Conservation (phyloP, 1,140 invertebrate genomes). For the Helicorthomorpha holstii region DNA sequence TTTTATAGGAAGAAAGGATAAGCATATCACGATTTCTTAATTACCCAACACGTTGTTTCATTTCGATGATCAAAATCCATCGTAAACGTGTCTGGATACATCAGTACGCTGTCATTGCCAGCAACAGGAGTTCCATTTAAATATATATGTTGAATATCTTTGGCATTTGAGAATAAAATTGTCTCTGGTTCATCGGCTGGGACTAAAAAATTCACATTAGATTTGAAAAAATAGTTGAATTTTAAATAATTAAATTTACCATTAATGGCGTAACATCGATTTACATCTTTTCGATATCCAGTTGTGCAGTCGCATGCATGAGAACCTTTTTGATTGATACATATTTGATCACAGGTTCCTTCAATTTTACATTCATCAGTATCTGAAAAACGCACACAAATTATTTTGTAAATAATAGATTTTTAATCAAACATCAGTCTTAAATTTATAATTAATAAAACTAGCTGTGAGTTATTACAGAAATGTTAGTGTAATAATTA, state of each 20-base stretch:
- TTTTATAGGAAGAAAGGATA: background rate
- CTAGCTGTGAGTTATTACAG: too few relatives aligned
- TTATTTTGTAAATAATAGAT: slow-evolving; percentile 21
- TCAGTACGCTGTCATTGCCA: slow-evolving; percentile 18
- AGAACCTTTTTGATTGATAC: slow-evolving; percentile 48
- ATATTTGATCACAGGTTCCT: slow-evolving; percentile 60
- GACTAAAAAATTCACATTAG: slow-evolving; percentile 22
- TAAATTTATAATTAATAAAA: too few relatives aligned
- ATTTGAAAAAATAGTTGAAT: background rate
- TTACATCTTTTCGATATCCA: slow-evolving; percentile 41
- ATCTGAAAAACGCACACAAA: slow-evolving; percentile 34
- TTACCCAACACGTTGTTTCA: slow-evolving; percentile 43
- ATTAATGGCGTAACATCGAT: slow-evolving; percentile 44
- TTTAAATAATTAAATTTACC: slow-evolving; percentile 30
- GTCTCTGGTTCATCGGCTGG: slow-evolving; percentile 31
- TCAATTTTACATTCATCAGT: slow-evolving; percentile 53
- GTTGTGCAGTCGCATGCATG: slow-evolving; percentile 55
- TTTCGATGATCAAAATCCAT: slow-evolving; percentile 33
- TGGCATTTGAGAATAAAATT: slow-evolving; percentile 34
- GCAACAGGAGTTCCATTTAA: slow-evolving; percentile 32
- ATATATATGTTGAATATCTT: slow-evolving; percentile 32
- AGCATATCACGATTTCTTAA: background rate
- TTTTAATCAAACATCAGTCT: too few relatives aligned
- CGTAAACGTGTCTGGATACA: slow-evolving; percentile 14
- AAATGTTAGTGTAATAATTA: too few relatives aligned